These are phyloP conservation scores for Drosophila saltans DNA, from an alignment of 1,140 invertebrate species.

Conservation along the genomic window DNA sequence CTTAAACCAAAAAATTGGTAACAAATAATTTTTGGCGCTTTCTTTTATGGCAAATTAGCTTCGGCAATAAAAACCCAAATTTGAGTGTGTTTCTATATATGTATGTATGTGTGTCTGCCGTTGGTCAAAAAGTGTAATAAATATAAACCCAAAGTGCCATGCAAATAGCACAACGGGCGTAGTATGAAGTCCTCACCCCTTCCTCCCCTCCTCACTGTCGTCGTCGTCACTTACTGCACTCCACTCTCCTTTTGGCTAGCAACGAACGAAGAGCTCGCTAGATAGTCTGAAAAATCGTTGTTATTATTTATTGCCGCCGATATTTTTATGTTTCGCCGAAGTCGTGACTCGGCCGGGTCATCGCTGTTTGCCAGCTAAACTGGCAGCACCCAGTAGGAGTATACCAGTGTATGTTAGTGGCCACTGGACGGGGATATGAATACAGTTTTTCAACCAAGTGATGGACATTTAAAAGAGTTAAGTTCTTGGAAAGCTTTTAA, in stretches of 20 bases:
- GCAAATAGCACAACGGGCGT: constrained; percentile 72
- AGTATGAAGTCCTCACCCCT: constrained; percentile 27
- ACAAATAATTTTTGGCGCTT: constrained; percentile 65
- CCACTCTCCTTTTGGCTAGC: constrained; percentile 1
- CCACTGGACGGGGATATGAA: constrained; percentile 49
- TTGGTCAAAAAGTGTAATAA: constrained; percentile 62
- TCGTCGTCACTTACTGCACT: constrained; percentile 13
- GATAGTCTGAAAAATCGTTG: constrained; percentile 81
- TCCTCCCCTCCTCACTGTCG: constrained; percentile 35
- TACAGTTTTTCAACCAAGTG: constrained; percentile 46
- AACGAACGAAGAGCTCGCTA: constrained; percentile 45
- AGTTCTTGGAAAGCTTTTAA: constrained; percentile 63
- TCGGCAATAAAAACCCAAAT: constrained; percentile 70
- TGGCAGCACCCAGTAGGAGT: constrained; percentile 70
- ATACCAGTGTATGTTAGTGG: constrained; percentile 38
- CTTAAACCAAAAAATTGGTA: constrained; percentile 45
- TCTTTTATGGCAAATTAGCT: constrained; percentile 77
- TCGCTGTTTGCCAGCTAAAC: constrained; percentile 49
- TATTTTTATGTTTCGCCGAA: constrained; percentile 81
- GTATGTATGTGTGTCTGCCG: constrained; percentile 33
- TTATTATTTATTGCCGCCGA: constrained; percentile 81
- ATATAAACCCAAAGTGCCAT: constrained; percentile 64
- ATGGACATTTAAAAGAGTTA: constrained; percentile 51
- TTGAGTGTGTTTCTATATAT: constrained; percentile 17
- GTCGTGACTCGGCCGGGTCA: constrained; percentile 75